These are phyloP conservation scores for Epinephelus fuscoguttatus DNA, from an alignment of 2,113 vertebrate genomes.

Conservation along the genomic window DNA sequence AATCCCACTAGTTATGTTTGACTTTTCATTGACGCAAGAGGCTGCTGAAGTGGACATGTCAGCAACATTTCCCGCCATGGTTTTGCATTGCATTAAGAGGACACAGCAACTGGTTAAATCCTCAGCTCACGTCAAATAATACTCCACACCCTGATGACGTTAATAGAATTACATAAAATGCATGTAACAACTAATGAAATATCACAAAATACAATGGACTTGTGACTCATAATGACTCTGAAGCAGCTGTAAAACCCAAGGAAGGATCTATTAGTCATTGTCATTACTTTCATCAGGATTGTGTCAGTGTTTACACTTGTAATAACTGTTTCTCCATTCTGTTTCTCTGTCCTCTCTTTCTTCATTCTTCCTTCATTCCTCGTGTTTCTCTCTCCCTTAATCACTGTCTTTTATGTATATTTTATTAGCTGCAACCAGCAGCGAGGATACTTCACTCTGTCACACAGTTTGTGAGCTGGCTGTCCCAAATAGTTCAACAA, in stretches of 20 bases:
- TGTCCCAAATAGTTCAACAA: conserved; percentile 30
- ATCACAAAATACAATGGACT: background rate
- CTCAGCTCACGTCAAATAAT: background rate
- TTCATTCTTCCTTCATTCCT: background rate
- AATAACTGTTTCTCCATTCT: background rate
- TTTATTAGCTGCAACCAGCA: conserved; percentile 41
- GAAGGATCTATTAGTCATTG: background rate
- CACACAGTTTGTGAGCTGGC: conserved; percentile 1
- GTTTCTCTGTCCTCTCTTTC: background rate
- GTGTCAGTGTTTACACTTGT: background rate
- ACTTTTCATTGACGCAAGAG: conserved; percentile 60
- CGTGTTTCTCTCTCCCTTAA: background rate
- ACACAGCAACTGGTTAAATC: conserved; percentile 9
- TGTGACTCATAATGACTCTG: background rate
- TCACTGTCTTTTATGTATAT: conserved; percentile 34
- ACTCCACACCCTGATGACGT: background rate
- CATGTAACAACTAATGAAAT: background rate
- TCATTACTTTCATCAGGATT: background rate
- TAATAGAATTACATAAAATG: background rate
- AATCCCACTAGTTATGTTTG: conserved; percentile 66
- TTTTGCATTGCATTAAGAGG: conserved; percentile 17
- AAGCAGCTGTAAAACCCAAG: background rate
- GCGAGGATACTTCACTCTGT: conserved; percentile 15
- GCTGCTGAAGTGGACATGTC: conserved; percentile 39
- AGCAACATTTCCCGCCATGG: conserved; percentile 9